Evolutionary conservation across 2,113 vertebrate genomes (phyloP).

Genomic region (Aldabrachelys gigantea): DNA sequence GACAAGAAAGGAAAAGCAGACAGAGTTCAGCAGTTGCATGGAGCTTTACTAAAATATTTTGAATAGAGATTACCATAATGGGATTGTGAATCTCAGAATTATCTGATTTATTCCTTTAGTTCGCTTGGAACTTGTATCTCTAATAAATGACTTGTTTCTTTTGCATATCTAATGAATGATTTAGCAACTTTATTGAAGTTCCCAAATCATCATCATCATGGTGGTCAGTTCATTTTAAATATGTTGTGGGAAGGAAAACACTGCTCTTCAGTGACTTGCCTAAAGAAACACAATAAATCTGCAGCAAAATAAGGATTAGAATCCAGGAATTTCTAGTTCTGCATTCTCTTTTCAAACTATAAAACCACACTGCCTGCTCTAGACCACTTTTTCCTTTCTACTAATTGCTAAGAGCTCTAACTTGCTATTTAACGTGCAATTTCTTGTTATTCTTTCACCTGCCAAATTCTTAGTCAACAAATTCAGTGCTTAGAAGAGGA

Average conservation of each 20-base stretch:
- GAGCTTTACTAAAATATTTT: background rate
- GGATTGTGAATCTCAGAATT: background rate
- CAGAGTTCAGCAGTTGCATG: background rate
- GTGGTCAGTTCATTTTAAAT: conserved; percentile 31
- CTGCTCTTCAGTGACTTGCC: conserved; percentile 4
- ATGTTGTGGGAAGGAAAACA: background rate
- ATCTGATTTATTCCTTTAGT: background rate
- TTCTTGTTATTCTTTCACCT: conserved; percentile 41
- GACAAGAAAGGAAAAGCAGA: background rate
- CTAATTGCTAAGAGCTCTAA: conserved; percentile 54
- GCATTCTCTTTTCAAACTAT: background rate
- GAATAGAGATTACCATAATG: background rate
- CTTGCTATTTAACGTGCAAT: conserved; percentile 3
- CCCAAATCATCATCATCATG: conserved; percentile 18
- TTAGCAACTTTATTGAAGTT: conserved; percentile 41
- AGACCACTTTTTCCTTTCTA: background rate
- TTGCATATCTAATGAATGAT: background rate
- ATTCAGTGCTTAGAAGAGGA: conserved; percentile 6
- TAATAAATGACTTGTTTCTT: background rate
- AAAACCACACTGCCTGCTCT: background rate
- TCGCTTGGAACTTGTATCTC: background rate
- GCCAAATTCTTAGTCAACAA: conserved; percentile 17
- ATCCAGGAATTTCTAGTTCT: conserved; percentile 42
- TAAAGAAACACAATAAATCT: background rate
- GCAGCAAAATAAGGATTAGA: background rate